Evolutionary conservation across 2,888 invertebrate species (phyloP).

Genomic region (Lycia hirtaria): DNA sequence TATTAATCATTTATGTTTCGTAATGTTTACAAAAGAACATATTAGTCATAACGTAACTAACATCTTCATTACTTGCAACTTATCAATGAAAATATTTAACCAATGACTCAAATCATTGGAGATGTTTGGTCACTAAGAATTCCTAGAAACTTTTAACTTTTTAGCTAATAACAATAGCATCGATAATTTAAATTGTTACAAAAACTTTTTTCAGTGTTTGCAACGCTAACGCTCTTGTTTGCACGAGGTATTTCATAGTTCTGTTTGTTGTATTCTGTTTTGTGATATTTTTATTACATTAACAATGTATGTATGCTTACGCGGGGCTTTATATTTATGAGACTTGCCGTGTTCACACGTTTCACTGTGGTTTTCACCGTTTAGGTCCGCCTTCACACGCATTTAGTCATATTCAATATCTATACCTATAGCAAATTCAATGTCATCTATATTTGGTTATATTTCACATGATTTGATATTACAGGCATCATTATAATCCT

Average conservation of each 20-base stretch:
- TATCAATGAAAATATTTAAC: slow-evolving; percentile 26
- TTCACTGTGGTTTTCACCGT: slow-evolving; percentile 19
- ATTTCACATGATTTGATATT: too few species aligned
- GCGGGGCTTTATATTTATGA: slow-evolving; percentile 10
- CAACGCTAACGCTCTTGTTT: neutral
- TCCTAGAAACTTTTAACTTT: neutral
- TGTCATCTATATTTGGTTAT: neutral
- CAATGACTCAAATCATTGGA: slow-evolving; percentile 28
- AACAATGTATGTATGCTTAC: slow-evolving; percentile 7
- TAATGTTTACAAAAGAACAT: neutral
- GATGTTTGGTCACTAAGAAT: slow-evolving; percentile 16
- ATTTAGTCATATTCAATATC: neutral
- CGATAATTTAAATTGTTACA: neutral
- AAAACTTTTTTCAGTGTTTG: too few species aligned
- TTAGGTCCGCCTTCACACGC: slow-evolving; percentile 5
- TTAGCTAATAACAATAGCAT: neutral
- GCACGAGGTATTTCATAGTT: neutral
- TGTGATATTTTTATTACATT: slow-evolving; percentile 2
- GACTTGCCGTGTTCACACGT: slow-evolving; percentile 12
- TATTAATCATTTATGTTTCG: neutral
- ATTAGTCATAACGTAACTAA: slow-evolving; percentile 1
- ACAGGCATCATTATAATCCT: too few species aligned
- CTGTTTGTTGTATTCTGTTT: slow-evolving; percentile 3
- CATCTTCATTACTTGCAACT: slow-evolving; percentile 15
- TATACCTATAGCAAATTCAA: neutral